Base-by-base conservation (phyloP, 1,140 invertebrate species). In the Lepeophtheirus salmonis region DNA sequence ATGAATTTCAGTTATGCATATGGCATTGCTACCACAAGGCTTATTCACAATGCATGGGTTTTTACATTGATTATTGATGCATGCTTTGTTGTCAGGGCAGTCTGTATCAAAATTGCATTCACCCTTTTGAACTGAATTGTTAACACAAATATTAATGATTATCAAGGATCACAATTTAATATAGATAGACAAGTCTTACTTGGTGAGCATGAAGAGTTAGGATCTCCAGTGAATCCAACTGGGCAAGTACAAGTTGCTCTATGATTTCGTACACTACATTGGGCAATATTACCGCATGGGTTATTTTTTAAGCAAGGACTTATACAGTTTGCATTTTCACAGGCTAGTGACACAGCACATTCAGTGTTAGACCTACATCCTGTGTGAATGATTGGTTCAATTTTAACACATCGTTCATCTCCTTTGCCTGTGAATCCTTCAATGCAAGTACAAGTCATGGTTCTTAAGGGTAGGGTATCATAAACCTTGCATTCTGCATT, bases 381-480 rank as follows among this genome's bases (percentile, higher is more conserved):
- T 23, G 17, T 48, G 17, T 55, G 6, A 57, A 60, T 21, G 50
- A 30, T n/a, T 3, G n/a, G 10, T 6, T 25, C 4, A 6, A 52
- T 52, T 52, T 18, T 16, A 21, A 18, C 50, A 24, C 56, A 58
- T 3, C 13, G 4, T 17, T n/a, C 26, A 17, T 49, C 20, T 1
- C 86, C 79, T 55, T 68, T 63, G 16, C 66, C 68, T 22, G 64
- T 65, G 69, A 79, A 86, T 56, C 84, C 85, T 58, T 78, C 79
- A 21, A 86, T 84, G 67, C 88, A 91, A 0, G 82, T 77, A 66
- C 88, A 92, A 14, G 86, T 76, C 83, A 89, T 87, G 0, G 86
- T 88, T 53, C 84, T 76, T 1, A 89, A 81, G 0, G 88, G 86
- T 21, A 80, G 69, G 1, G 84, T 83, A 6, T 82, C 77, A n/a